Evolutionary conservation across 1,140 invertebrate species (phyloP), one percentile per base, ranked within the genome.

Genomic region (Lysiphlebus fabarum): DNA sequence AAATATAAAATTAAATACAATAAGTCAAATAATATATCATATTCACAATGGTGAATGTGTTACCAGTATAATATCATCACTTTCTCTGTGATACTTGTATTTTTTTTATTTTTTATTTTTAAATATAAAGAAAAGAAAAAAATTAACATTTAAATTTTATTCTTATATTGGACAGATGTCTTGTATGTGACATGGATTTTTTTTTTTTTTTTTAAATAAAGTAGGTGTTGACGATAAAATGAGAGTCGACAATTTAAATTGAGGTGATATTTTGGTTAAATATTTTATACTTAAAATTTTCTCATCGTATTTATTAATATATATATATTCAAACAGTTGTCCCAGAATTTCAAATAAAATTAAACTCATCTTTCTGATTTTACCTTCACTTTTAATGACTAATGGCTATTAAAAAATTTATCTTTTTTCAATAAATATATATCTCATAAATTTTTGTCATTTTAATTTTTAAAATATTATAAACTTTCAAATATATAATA

Each of bases 171-270:
- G 4, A 26, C 17, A 26, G 17, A 26, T 26, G 17, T 26, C 17
- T 26, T 26, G 17, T 26, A 7, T 26, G 17, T 26, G 47, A 53
- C 12, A 40, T 55, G 61, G 56, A 37, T 17, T 34, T 49, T n/a
- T 34, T 5, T 17, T 17, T 17, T 17, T 26, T 26, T 26, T 26
- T 26, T 4, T 1, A 26, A 26, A 26, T 61, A 40, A 50, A 26
- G 48, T 42, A 26, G 56, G 53, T 58, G 62, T 63, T 58, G 56
- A 53, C 40, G 36, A 41, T 17, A 60, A 61, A 67, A 64, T 47
- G 63, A 71, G 68, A 71, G 69, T 66, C 61, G 67, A 59, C 38
- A 48, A 49, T 65, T 63, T 59, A 53, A 53, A 59, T 62, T 37
- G 34, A 45, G 53, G 38, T n/a, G 34, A 33, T 36, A 51, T 48